Conservation (phyloP, 2,797 vertebrate genomes). For the Tragopan temminckii region DNA sequence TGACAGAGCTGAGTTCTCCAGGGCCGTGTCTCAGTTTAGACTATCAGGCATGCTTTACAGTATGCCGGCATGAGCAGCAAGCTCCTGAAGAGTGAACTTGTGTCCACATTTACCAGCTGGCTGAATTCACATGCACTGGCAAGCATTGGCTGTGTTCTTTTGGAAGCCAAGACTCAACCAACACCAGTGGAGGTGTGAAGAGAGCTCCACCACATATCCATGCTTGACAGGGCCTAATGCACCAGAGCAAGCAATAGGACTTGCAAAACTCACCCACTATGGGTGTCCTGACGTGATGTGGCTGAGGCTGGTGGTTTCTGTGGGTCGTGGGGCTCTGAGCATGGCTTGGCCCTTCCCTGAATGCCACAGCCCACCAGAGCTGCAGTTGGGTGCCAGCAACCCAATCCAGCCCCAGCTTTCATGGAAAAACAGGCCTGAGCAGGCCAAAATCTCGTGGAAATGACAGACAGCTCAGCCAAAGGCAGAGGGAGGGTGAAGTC, state of each 20-base stretch:
- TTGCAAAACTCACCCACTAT: not conserved
- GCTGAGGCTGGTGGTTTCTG: rapidly evolving
- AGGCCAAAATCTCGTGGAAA: not conserved
- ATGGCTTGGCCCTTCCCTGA: not conserved
- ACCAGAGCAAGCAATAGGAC: rapidly evolving
- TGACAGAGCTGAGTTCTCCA: not conserved
- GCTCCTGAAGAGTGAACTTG: rapidly evolving
- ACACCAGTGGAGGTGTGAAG: not conserved
- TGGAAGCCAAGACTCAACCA: not conserved
- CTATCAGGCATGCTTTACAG: not conserved
- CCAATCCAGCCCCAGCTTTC: not conserved
- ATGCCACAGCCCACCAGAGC: not conserved
- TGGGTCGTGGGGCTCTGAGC: not conserved
- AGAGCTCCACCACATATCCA: rapidly evolving
- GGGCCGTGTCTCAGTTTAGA: not conserved
- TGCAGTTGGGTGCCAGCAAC: not conserved
- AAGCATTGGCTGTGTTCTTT: not conserved
- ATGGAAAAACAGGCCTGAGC: not conserved
- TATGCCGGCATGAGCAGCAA: not conserved
- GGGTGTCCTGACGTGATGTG: rapidly evolving
- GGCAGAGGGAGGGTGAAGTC: not conserved
- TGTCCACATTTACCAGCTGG: rapidly evolving
- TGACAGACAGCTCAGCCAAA: not conserved
- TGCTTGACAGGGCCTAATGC: not conserved
- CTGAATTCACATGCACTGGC: rapidly evolving